Base-by-base conservation (phyloP, 2,797 vertebrate genomes). In the Denticeps clupeoides region DNA sequence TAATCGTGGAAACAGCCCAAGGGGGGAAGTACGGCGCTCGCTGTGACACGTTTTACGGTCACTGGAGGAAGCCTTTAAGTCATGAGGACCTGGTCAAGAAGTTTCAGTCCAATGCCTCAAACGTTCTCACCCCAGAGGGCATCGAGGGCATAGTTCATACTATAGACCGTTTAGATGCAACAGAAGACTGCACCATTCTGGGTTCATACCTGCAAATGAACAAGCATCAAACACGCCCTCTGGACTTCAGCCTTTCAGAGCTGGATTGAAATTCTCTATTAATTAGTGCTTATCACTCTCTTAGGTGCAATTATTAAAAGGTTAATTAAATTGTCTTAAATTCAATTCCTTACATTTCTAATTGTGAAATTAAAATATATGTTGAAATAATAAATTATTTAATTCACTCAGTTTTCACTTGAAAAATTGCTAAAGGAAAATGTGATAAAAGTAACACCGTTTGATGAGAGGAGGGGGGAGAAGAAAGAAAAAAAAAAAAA, bases 61-160 rank as follows among this genome's bases (percentile, higher is more conserved):
- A 97, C 73, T 97, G 91, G 93, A 89, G 88, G 70, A 89, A 84
- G 45, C 93, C 93, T 1, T 71, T 97, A 62, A 79, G 70, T 65
- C 78, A 82, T n/a, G 52, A 74, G 32, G 83, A 93, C 65, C 71
- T 96, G 55, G 69, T 74, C 58, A 72, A 70, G 13, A 97, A 97
- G 67, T 97, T 97, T 66, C 77, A 62, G 1, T 51, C 49, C 1
- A 92, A 92, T 1, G 82, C 84, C 2, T 78, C 77, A 0, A 18
- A 63, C 0, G 51, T 72, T 40, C 50, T 97, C 62, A 48, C 78
- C 1, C 1, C 23, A 3, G 79, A 90, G 54, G 74, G 72, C 0
- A 48, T 75, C 5, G 85, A 91, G 60, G 76, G 78, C 10, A 67
- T 93, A 35, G 56, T 87, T 2, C 77, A 84, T 18, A 60, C 57